Evolutionary conservation across 2,888 invertebrate species (phyloP), one percentile per base, ranked within the genome.

Genomic region (Leptodirus hochenwartii): DNA sequence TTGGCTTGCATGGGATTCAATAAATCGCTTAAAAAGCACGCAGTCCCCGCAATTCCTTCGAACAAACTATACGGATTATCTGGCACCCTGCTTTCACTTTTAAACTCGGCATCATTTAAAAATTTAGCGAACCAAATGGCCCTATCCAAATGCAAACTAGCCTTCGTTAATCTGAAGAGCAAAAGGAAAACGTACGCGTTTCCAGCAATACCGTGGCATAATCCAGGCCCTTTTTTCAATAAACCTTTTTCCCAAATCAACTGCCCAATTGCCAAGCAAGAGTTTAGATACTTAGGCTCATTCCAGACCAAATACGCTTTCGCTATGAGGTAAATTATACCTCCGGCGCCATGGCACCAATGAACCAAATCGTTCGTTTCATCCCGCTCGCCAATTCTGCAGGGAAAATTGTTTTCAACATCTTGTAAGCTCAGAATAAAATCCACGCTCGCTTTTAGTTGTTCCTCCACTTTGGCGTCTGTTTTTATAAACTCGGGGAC

Each of bases 341-440:
- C 87, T 5, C 82, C 75, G 6, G 82, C 82, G 1, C 88, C 88
- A 49, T 88, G 87, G 50, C 88, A 88, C 88, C 87, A 87, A 47
- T 88, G 87, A 1, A 87, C 67, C 8, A 87, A 55, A 35, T 80
- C 75, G 34, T 80, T 72, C 8, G 55, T 51, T 11, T 25, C 51
- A 20, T 58, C 44, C 4, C 61, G 56, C 49, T 84, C 77, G 41
- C 74, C 80, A 48, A 75, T 61, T 4, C 77, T 74, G 39, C 74
- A 40, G 2, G 54, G 53, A 37, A 53, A 54, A 39, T 54, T 44
- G 0, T 79, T 81, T 32, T 74, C 67, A 1, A 52, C 45, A 38
- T 69, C 72, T 57, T 85, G 81, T 23, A 76, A 43, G 1, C 61
- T 57, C 29, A 72, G 50, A 42, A 84, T 44, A 46, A 58, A 75